Base-by-base conservation (phyloP, 1,140 invertebrate genomes). In the Thaumetopoea pityocampa region DNA sequence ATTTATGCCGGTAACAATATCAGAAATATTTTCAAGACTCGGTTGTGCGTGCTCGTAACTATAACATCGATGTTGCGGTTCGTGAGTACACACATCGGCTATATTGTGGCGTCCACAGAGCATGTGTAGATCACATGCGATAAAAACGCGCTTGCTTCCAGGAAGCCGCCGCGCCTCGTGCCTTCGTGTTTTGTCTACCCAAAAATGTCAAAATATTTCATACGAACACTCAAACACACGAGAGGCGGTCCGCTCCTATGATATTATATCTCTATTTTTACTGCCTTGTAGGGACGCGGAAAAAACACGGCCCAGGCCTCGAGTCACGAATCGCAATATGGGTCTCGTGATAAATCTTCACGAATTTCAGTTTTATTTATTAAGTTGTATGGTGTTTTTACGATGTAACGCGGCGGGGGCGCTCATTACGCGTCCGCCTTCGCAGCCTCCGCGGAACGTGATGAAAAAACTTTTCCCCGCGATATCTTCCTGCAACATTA, bases 171-270 rank as follows among this genome's bases (percentile, higher is more conserved):
- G 57, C 48, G 32, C 20, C 34, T 20, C 44, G 18, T 22, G 44
- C 44, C 51, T 56, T 36, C 49, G 51, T 43, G 29, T 23, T 48
- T 46, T 59, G 47, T 67, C 56, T 80, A 80, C 79, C 53, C 32
- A 69, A 76, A 83, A 83, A 65, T 59, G 76, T 80, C 79, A 78
- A 79, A 83, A 80, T 79, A 83, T 78, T 67, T 79, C 67, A 79
- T 51, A 68, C 35, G 36, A 42, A 51, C 37, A 46, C 50, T 60
- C 59, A 62, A 51, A 61, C 65, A 68, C 60, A 66, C 60, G 53
- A 59, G 55, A 71, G 61, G 61, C 69, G 64, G 52, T 43, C 38
- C 54, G 49, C 24, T 43, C 22, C 49, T 71, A 67, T 67, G 60
- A 67, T 28, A 23, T 46, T 69, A 78, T 70, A 70, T 70, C 61